phyloP scores from a whole-genome alignment of 2,113 vertebrate genomes.

The Forbesichthys agassizii region DNA sequence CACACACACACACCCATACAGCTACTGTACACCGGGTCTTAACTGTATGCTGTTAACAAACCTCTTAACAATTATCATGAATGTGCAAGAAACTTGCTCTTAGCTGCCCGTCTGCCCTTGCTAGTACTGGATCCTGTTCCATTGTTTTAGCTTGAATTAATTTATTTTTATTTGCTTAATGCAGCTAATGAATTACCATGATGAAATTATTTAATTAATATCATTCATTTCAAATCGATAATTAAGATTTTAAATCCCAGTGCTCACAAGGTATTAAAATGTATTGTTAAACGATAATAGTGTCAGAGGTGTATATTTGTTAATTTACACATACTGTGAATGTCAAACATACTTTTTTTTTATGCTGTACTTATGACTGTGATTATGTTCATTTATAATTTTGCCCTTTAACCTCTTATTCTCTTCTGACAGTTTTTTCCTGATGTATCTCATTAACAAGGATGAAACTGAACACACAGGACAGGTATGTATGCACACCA shows the following conservation, averaged over 20 bases:
- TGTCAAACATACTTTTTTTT: too few species aligned
- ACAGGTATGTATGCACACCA: conserved; percentile 61
- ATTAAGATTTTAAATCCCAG: background rate
- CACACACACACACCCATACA: background rate
- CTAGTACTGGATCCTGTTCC: background rate
- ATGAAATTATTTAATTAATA: background rate
- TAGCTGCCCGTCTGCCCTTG: background rate
- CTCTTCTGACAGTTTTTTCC: conserved; percentile 70
- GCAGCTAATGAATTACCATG: background rate
- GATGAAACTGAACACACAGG: conserved; percentile 79
- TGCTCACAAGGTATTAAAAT: too few species aligned
- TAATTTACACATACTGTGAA: too few species aligned
- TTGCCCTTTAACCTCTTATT: conserved; percentile 3
- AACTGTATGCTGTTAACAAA: background rate
- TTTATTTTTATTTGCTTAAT: background rate
- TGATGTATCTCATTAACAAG: conserved; percentile 81
- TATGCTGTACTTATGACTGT: background rate
- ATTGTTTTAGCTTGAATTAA: background rate
- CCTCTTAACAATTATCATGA: background rate
- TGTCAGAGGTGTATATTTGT: too few species aligned
- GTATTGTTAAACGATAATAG: too few species aligned
- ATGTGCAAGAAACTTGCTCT: background rate
- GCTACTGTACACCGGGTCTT: background rate
- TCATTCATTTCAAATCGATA: background rate
- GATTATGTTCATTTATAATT: background rate